Conservation (phyloP, 2,888 invertebrate genomes). For the Homarus gammarus region DNA sequence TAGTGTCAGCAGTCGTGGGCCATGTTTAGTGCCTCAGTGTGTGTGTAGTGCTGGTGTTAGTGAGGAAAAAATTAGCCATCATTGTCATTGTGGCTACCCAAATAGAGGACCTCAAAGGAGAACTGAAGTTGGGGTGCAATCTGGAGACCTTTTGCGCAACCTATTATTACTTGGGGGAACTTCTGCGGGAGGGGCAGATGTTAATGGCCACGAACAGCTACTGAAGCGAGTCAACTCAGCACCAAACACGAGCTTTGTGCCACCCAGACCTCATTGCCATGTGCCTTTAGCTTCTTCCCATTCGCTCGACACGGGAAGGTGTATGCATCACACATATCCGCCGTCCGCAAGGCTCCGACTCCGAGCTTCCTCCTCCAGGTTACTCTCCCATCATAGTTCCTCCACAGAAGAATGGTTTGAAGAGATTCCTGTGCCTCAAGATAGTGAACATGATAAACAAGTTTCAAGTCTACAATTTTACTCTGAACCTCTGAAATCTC, state of each 20-base stretch:
- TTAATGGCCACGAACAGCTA: slow-evolving; percentile 43
- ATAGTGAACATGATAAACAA: slow-evolving; percentile 8
- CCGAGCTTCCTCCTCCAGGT: slow-evolving; percentile 63
- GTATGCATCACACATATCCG: slow-evolving; percentile 46
- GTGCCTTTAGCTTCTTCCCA: slow-evolving; percentile 59
- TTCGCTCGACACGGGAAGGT: slow-evolving; percentile 62
- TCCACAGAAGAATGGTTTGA: slow-evolving; percentile 76
- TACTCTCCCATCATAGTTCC: slow-evolving; percentile 74
- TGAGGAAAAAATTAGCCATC: slow-evolving; percentile 52
- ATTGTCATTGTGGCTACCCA: slow-evolving; percentile 57
- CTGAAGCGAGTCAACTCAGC: slow-evolving; percentile 67
- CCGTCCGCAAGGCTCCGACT: slow-evolving; percentile 60
- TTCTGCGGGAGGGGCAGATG: background rate
- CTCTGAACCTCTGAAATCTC: background rate
- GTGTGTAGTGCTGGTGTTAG: slow-evolving; percentile 69
- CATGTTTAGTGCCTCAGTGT: slow-evolving; percentile 64
- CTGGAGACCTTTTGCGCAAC: slow-evolving; percentile 58
- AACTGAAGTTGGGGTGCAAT: slow-evolving; percentile 49
- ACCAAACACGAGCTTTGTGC: slow-evolving; percentile 48
- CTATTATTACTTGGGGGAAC: slow-evolving; percentile 55
- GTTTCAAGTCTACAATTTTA: background rate
- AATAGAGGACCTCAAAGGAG: slow-evolving; percentile 27
- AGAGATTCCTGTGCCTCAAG: slow-evolving; percentile 59
- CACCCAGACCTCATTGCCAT: slow-evolving; percentile 29
- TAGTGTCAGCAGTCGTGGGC: slow-evolving; percentile 32